phyloP scores from a whole-genome alignment of 2,797 vertebrate genomes.

The Chelon auratus region DNA sequence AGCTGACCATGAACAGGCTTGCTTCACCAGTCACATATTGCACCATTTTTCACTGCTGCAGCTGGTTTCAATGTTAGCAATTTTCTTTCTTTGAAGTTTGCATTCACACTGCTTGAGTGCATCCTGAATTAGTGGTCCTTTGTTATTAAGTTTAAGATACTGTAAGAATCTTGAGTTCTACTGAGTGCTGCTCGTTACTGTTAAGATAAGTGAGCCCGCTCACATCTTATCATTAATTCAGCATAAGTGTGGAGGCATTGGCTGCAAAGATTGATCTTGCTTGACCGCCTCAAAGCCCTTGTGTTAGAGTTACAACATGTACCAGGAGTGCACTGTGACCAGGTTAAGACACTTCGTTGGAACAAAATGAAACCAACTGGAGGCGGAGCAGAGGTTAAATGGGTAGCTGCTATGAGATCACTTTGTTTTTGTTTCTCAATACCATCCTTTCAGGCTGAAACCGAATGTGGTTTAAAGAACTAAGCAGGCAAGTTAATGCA shows the following conservation, averaged over 20 bases:
- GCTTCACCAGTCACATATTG: constrained; percentile 36
- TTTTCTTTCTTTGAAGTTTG: neutral
- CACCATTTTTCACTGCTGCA: constrained; percentile 35
- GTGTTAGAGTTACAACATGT: constrained; percentile 23
- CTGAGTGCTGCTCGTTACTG: constrained; percentile 4
- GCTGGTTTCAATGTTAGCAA: constrained; percentile 7
- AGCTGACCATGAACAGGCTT: constrained; percentile 14
- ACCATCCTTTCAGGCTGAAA: constrained; percentile 15
- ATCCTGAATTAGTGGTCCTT: constrained; percentile 25
- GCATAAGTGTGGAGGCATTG: constrained; percentile 42
- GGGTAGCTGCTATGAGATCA: constrained; percentile 16
- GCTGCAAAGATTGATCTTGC: constrained; percentile 16
- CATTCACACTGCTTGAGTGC: constrained; percentile 26
- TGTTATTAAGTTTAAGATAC: constrained; percentile 35
- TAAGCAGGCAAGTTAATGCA: constrained; percentile 1
- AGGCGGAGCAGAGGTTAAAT: constrained; percentile 15
- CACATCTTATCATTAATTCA: constrained; percentile 47
- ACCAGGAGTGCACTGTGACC: constrained; percentile 26
- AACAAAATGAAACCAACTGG: constrained; percentile 18
- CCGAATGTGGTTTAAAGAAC: neutral
- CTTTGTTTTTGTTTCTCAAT: constrained; percentile 5
- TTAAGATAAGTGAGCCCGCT: constrained; percentile 67
- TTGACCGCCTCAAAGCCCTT: constrained; percentile 58
- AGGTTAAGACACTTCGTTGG: constrained; percentile 68
- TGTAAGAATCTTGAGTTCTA: constrained; percentile 10